Conservation (phyloP, 2,113 vertebrate genomes). For the Desmodus rotundus region DNA sequence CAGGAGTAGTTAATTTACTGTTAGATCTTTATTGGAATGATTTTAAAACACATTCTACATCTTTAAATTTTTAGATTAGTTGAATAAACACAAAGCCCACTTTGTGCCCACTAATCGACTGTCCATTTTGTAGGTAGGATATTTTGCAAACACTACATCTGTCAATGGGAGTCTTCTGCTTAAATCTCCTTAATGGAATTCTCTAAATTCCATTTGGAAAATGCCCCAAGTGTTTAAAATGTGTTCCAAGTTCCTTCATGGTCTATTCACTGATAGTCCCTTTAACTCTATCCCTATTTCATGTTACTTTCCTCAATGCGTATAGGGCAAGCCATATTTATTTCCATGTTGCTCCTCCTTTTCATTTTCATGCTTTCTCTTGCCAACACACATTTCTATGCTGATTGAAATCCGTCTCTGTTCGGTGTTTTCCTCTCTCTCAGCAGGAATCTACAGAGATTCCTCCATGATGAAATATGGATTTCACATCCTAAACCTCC, state of each 20-base stretch:
- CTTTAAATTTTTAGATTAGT: not conserved
- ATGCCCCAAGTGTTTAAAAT: not conserved
- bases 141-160: not conserved
- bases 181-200: not conserved
- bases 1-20: not conserved
- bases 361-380: not conserved
- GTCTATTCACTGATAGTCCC: not conserved
- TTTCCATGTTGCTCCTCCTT: not conserved
- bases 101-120: not conserved
- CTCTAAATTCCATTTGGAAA: not conserved
- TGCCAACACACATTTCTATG: not conserved
- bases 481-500: not conserved
- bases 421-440: not conserved
- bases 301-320: not conserved
- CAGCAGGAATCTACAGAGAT: not conserved
- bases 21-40: not conserved
- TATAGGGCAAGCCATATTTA: not conserved
- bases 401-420: not conserved
- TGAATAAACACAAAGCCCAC: not conserved
- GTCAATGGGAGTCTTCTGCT: not conserved
- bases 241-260: not conserved
- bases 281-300: not conserved
- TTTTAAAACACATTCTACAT: not conserved
- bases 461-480: not conserved
- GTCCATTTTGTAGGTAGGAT: not conserved